Base-by-base conservation (phyloP, 2,888 invertebrate species). In the Plebejus argus region DNA sequence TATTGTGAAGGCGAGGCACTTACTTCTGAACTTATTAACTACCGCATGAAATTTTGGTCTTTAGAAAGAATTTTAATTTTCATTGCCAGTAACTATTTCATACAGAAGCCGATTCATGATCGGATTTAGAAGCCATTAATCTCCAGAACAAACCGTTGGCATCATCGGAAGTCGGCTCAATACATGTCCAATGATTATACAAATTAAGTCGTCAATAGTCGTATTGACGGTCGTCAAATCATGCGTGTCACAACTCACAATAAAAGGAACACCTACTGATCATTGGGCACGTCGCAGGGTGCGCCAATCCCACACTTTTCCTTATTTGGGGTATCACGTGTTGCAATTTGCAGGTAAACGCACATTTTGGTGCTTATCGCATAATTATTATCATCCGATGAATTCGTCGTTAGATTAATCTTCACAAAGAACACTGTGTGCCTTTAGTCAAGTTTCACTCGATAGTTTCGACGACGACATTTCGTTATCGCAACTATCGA, bases 191-290 rank as follows among this genome's bases (percentile, higher is more conserved):
- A 39, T 20, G 35, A 35, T 39, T 35, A 39, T 39, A 71, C 35
- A 71, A n/a, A 35, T 39, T 8, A 71, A 71, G 71, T 39, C 20
- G 35, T 20, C 71, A 71, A 71, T 71, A 71, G 35, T 18, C 35
- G 39, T 71, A 71, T 35, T 20, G n/a, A 39, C 20, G 10, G 10
- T 39, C 39, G n/a, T 71, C 20, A 72, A 72, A 49, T 72, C 49
- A 72, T 72, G 72, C 72, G 72, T 72, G 72, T 20, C 72, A 72
- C 23, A 23, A 71, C 39, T 20, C 72, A 72, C 23, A 23, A 71
- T 71, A 71, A 72, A 72, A 72, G 45, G 49, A 72, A 45, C 72
- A 72, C 39, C 45, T 72, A 45, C 72, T 49, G 15, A 28, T 49
- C 72, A 72, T 72, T 45, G 45, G 39, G 71, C 72, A 49, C 35